phyloP scores from a whole-genome alignment of 1,140 invertebrate genomes.

The Drosophila murphyi region DNA sequence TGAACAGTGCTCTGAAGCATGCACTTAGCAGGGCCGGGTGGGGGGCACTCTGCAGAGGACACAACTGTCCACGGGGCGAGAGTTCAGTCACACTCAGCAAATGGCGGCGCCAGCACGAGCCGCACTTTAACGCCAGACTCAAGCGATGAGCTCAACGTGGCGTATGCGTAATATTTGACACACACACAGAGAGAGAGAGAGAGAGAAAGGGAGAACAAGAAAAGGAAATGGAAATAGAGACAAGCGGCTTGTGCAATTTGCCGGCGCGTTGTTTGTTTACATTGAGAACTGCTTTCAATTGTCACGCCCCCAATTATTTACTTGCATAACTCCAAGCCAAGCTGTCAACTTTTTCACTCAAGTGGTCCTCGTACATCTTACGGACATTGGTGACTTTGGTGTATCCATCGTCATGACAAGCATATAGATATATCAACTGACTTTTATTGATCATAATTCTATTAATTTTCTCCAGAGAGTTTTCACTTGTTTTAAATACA shows the following conservation, averaged over 20 bases:
- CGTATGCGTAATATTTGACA: constrained; percentile 66
- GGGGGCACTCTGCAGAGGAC: background rate
- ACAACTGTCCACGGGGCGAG: constrained; percentile 46
- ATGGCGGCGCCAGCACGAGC: constrained; percentile 65
- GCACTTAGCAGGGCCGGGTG: background rate
- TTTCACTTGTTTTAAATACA: no score
- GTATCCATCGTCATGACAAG: no score
- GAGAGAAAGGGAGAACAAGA: background rate
- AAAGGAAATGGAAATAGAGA: no score
- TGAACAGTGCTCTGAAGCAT: background rate
- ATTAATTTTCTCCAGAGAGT: no score
- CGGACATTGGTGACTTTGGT: no score
- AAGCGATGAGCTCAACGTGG: constrained; percentile 27
- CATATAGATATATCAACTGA: no score
- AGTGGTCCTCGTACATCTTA: no score
- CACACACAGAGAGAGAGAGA: constrained; percentile 10
- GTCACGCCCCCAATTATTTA: constrained; percentile 19
- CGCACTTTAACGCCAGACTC: constrained; percentile 17
- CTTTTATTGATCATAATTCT: no score
- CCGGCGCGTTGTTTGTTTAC: constrained; percentile 18
- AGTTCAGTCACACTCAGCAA: constrained; percentile 62
- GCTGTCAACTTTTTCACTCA: no score
- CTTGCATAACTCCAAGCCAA: background rate
- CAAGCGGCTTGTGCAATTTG: constrained; percentile 29
- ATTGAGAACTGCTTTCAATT: constrained; percentile 18